Percentiles rank a stretch among this genome's conserved stretches.
phyloP scores from a whole-genome alignment of 2,113 vertebrate genomes.

The Lutjanus erythropterus region DNA sequence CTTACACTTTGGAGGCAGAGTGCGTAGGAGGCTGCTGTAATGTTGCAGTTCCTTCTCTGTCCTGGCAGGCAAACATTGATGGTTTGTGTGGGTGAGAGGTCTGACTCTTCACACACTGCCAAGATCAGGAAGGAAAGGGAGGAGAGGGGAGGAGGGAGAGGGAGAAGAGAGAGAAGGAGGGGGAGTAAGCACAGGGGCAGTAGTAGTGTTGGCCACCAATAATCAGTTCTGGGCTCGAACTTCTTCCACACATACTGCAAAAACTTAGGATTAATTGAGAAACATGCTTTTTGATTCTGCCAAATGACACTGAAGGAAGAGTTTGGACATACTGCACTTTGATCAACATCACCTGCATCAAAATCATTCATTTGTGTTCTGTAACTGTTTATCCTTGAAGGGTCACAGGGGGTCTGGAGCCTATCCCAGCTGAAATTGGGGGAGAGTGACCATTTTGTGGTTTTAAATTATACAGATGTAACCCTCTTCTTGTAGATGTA shows the following conservation, averaged over 20 bases:
- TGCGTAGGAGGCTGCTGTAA: conserved; percentile 44
- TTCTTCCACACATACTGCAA: no score
- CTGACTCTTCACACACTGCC: conserved; percentile 47
- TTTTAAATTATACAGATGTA: no score
- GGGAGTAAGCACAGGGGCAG: background rate
- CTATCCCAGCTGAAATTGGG: no score
- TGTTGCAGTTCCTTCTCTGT: conserved; percentile 26
- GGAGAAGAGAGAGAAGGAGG: background rate
- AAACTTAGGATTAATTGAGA: background rate
- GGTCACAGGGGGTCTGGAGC: no score
- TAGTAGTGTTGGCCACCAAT: background rate
- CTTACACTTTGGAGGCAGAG: conserved; percentile 34
- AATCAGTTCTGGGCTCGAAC: background rate
- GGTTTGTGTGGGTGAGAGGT: conserved; percentile 48
- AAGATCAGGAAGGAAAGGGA: conserved; percentile 35
- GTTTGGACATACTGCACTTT: no score
- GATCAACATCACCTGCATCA: no score
- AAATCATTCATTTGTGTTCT: no score
- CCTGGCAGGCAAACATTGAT: conserved; percentile 53
- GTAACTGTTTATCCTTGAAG: no score
- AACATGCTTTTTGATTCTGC: no score
- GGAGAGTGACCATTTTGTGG: no score
- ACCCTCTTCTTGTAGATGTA: no score
- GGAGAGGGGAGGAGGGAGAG: background rate
- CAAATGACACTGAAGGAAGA: no score